Evolutionary conservation across 2,888 invertebrate species (phyloP), one percentile per base, ranked within the genome.

Genomic region (Malacosoma neustria): DNA sequence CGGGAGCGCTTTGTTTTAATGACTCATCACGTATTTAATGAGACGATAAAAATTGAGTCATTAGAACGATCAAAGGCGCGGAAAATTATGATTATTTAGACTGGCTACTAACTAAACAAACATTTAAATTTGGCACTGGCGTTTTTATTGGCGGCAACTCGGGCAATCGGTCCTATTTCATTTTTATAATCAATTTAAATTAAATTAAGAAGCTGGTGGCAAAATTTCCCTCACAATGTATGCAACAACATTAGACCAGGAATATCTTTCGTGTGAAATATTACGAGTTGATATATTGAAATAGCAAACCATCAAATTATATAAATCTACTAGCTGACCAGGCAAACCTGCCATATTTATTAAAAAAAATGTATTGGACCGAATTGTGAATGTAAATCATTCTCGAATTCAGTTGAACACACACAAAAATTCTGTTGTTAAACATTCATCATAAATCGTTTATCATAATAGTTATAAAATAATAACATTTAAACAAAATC

Each of bases 1-100:
- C 22, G 22, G 22, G 22, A 22, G 22, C 9, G 22, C 22, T 22
- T 22, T 4, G 22, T 9, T 22, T 22, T 22, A 22, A 22, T 4
- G 22, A 22, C 9, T 22, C 9, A 22, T 22, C 22, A 22, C 22
- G 14, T 36, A 41, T 44, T 40, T 46, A 45, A 42, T 40, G 36
- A 48, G 37, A 42, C 44, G 33, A 43, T 45, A 43, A 42, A 46
- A 45, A 43, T 37, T 37, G n/a, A 41, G 45, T 50, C 47, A 54
- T 54, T 46, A 43, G 3, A 38, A 43, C 36, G 57, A 57, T 60
- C 53, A 55, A 58, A 55, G 51, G 38, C 38, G 32, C 32, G 41
- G 34, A 43, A 48, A 52, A 46, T 37, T 46, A 41, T 41, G 34
- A 44, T 42, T 43, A 42, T 45, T 47, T 22, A 22, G 22, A 22